These are phyloP conservation scores for Aplochiton taeniatus DNA, from an alignment of 2,797 vertebrate species.

Conservation along the genomic window DNA sequence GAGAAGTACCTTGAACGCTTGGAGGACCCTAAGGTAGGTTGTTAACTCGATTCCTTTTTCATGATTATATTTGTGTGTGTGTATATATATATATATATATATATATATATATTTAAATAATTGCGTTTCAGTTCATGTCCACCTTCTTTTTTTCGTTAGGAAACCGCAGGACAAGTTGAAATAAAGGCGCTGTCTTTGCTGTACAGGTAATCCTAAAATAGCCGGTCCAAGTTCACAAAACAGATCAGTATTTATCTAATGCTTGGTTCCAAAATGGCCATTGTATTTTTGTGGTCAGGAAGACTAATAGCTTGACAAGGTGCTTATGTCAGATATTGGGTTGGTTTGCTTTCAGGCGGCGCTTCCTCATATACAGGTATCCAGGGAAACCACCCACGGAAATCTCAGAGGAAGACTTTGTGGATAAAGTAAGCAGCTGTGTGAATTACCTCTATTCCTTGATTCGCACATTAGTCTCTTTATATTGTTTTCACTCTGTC, in stretches of 20 bases:
- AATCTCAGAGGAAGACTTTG: slow-evolving; percentile 82
- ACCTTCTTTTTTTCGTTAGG: slow-evolving; percentile 67
- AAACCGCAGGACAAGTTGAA: slow-evolving; percentile 93
- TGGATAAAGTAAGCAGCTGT: slow-evolving; percentile 80
- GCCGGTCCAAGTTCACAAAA: too few relatives aligned
- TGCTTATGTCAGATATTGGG: slow-evolving; percentile 56
- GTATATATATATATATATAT: too few relatives aligned
- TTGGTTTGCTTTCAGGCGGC: slow-evolving; percentile 66
- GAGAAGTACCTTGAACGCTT: slow-evolving; percentile 93
- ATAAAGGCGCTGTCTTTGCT: slow-evolving; percentile 89
- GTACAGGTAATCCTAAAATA: slow-evolving; percentile 73
- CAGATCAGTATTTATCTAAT: too few relatives aligned
- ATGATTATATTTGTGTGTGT: not conserved
- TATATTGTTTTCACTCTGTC: too few relatives aligned
- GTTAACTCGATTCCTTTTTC: not conserved
- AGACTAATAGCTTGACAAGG: slow-evolving; percentile 64
- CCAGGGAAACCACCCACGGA: slow-evolving; percentile 86
- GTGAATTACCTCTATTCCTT: not conserved
- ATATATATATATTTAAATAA: too few relatives aligned
- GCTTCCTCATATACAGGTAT: slow-evolving; percentile 89
- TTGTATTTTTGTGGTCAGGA: too few relatives aligned
- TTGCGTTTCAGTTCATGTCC: not conserved
- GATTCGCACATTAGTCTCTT: too few relatives aligned
- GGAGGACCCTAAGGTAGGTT: slow-evolving; percentile 88
- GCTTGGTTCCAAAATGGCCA: too few relatives aligned